A percentile compares a stretch with the other conserved stretches of the same genome.
Conservation (phyloP, 2,797 vertebrate genomes). For the Simalia tracyae region DNA sequence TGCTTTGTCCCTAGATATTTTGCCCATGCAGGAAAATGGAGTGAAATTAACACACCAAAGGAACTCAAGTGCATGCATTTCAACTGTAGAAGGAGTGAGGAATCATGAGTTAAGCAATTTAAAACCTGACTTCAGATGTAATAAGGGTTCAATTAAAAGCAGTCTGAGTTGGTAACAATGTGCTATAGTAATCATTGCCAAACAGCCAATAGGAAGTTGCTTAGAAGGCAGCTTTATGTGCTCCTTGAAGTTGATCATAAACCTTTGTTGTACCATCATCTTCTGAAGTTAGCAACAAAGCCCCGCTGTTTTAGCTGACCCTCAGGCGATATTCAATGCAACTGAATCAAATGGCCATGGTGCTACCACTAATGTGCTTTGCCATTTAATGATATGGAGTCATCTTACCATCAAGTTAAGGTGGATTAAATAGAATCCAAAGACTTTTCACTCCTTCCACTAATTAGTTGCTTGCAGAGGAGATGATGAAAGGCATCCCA, state of each 20-base stretch:
- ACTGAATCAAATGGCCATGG: slow-evolving; percentile 56
- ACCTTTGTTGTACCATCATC: slow-evolving; percentile 6
- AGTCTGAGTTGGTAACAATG: not conserved
- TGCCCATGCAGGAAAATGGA: not conserved
- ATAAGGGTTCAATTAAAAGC: not conserved
- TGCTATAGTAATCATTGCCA: slow-evolving; percentile 26
- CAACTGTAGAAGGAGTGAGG: not conserved
- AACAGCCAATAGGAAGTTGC: not conserved
- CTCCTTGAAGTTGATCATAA: slow-evolving; percentile 36
- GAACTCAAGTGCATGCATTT: not conserved
- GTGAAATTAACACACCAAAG: not conserved
- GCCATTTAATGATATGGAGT: slow-evolving; percentile 57
- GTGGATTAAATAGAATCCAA: slow-evolving; percentile 57
- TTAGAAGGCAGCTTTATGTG: not conserved
- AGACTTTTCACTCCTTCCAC: slow-evolving; percentile 52
- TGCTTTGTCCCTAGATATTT: not conserved
- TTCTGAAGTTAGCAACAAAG: slow-evolving; percentile 36
- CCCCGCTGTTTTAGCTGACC: slow-evolving; percentile 36
- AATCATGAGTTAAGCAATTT: not conserved
- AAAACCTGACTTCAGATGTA: not conserved
- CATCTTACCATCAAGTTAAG: slow-evolving; percentile 58
- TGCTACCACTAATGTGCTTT: slow-evolving; percentile 48
- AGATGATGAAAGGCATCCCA: slow-evolving; percentile 63
- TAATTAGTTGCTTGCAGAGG: slow-evolving; percentile 64
- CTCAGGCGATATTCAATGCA: slow-evolving; percentile 35